Evolutionary conservation across 2,113 vertebrate species (phyloP), one percentile per base, ranked within the genome.

Genomic region (Paratilapia polleni): DNA sequence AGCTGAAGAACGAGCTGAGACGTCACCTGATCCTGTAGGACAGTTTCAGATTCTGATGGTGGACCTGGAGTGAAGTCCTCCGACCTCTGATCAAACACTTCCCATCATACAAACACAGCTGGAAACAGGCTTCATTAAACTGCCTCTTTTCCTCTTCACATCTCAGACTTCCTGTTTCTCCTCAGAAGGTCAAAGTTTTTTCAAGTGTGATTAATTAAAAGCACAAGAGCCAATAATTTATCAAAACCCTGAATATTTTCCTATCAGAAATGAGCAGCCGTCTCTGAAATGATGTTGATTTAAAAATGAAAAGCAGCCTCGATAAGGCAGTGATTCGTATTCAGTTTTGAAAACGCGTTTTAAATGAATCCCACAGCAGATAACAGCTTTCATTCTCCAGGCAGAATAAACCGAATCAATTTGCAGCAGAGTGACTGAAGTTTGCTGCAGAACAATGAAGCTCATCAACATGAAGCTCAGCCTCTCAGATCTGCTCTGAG

Each of bases 261-360:
- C 54, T 77, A 77, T 82, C 80, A 57, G 70, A 76, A 57, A 31
- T 17, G 3, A 56, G 70, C 68, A 41, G 47, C 5, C 19, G 59
- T 8, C 59, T 78, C 19, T 62, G 76, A 76, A 82, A 82, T 43
- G 9, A 64, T 77, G 81, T 64, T 82, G 80, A 41, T 82, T 82
- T 24, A 58, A 77, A 47, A 77, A 77, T 66, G 73, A 52, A 41
- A 41, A 61, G 60, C 60, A 54, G 19, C 7, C 6, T 58, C 1
- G 61, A 77, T 83, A 77, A 83, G 61, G 28, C 43, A 19, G 19
- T 31, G 36, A 77, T 77, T 77, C 28, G 57, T 77, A 58, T 83
- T 75, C 81, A 77, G 60, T 76, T 63, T 56, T 24, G 26, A 56
- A 78, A 75, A 75, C 6, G 26, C 52, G 52, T 57, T 77, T 77